Base-by-base conservation (phyloP, 2,797 vertebrate genomes). In the Orestias chungarensis region DNA sequence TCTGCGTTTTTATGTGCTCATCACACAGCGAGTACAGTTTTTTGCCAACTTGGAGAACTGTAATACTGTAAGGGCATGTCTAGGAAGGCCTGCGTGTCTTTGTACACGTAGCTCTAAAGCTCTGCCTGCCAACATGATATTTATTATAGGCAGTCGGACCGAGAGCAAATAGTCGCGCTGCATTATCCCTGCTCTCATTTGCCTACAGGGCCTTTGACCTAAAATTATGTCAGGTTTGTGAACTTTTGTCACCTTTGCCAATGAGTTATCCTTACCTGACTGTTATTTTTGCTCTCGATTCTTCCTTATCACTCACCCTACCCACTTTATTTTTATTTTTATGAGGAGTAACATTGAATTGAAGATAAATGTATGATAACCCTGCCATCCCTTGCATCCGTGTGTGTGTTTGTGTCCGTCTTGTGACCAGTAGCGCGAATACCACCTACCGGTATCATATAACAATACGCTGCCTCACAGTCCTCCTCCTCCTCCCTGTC, bases 401-500 rank as follows among this genome's bases (percentile, higher is more conserved):
- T 31, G 29, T 69, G 76, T 50, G 3, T 82, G 74, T 83, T 71
- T 66, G 62, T 88, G 62, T 89, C 71, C 76, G 88, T 91, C 90
- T 93, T 93, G 90, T 94, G 93, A 94, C 89, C 82, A 59, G 23
- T 69, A 73, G 76, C 86, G 87, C 76, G 87, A 87, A 92, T 93
- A 92, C 88, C 91, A 91, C 89, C 86, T 88, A 88, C 82, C 91
- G 84, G 82, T 92, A 89, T 92, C 90, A 44, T 87, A 83, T 93
- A 92, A 93, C 91, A 93, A 93, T 92, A 86, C 78, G 65, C 77
- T 80, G 89, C 86, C 89, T 92, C 90, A 92, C 82, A 88, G 86
- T 85, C 80, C 82, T 68, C 85, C 89, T 82, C 87, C 83, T 83
- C 77, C 80, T 70, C 70, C 81, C 79, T 77, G 82, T 73, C 77